Conservation (phyloP, 1,140 invertebrate genomes). For the Heliconius hermathena region DNA sequence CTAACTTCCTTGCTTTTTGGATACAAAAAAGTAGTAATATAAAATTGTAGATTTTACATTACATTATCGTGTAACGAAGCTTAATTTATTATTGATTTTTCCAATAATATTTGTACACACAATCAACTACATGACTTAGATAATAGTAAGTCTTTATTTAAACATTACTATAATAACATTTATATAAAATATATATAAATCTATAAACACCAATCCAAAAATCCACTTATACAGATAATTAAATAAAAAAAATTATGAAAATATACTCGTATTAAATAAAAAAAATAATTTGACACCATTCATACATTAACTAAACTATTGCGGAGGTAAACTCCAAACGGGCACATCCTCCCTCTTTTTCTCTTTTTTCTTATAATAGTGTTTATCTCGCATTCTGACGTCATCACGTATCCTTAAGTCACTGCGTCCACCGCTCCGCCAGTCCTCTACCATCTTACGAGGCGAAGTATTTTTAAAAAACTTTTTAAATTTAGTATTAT, state of each 20-base stretch:
- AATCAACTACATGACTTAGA: too few species aligned
- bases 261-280: background rate
- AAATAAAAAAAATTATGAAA: background rate
- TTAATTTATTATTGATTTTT: too few species aligned
- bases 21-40: too few species aligned
- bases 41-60: too few species aligned
- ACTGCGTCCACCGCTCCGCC: constrained; percentile 59
- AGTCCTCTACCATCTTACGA: constrained; percentile 54
- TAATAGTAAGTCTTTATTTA: too few species aligned
- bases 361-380: constrained; percentile 68
- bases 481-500: constrained; percentile 50
- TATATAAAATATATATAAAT: too few species aligned
- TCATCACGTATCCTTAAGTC: constrained; percentile 54
- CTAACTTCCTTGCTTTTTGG: too few species aligned
- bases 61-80: too few species aligned
- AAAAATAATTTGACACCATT: constrained; percentile 12
- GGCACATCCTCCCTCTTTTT: constrained; percentile 76
- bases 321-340: constrained; percentile 67
- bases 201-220: background rate
- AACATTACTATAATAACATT: too few species aligned
- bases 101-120: too few species aligned
- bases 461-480: constrained; percentile 58
- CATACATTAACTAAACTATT: constrained; percentile 41
- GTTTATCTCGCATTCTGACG: constrained; percentile 63
- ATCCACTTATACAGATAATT: too few species aligned